Conservation (phyloP, 1,140 invertebrate genomes). For the Lycorma delicatula region DNA sequence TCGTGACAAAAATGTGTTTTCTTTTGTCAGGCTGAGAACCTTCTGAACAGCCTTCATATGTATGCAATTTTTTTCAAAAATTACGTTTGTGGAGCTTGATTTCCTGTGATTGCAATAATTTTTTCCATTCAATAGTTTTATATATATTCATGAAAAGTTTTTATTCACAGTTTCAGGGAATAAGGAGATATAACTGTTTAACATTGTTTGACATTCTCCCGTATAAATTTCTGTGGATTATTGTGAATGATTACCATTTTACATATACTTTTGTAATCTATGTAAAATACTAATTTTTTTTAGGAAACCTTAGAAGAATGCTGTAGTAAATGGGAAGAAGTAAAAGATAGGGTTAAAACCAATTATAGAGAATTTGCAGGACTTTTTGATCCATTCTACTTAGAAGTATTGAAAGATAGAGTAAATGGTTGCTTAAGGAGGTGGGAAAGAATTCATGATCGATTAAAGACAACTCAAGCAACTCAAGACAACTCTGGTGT, state of each 20-base stretch:
- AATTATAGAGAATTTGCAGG: slow-evolving; percentile 54
- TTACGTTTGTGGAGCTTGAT: too few species aligned
- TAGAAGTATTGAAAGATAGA: slow-evolving; percentile 51
- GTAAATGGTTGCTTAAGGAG: slow-evolving; percentile 34
- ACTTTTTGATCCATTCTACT: slow-evolving; percentile 53
- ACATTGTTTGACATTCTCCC: too few species aligned
- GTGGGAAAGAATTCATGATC: slow-evolving; percentile 34
- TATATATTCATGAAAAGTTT: too few species aligned
- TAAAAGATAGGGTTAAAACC: slow-evolving; percentile 50
- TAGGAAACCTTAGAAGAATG: slow-evolving; percentile 53
- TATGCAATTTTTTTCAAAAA: too few species aligned
- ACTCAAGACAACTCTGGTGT: too few species aligned
- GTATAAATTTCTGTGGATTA: slow-evolving; percentile 2
- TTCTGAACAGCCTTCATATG: too few species aligned
- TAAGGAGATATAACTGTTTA: too few species aligned
- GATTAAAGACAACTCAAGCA: slow-evolving; percentile 26
- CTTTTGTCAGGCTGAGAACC: too few species aligned
- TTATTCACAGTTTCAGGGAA: too few species aligned
- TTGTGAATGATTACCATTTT: neutral
- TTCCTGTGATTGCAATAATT: too few species aligned
- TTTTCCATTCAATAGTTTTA: too few species aligned
- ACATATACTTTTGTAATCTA: neutral
- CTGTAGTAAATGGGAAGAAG: slow-evolving; percentile 50
- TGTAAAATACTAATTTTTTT: slow-evolving; percentile 11
- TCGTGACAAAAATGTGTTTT: too few species aligned